phyloP scores from a whole-genome alignment of 2,113 vertebrate genomes.

The Numida meleagris region DNA sequence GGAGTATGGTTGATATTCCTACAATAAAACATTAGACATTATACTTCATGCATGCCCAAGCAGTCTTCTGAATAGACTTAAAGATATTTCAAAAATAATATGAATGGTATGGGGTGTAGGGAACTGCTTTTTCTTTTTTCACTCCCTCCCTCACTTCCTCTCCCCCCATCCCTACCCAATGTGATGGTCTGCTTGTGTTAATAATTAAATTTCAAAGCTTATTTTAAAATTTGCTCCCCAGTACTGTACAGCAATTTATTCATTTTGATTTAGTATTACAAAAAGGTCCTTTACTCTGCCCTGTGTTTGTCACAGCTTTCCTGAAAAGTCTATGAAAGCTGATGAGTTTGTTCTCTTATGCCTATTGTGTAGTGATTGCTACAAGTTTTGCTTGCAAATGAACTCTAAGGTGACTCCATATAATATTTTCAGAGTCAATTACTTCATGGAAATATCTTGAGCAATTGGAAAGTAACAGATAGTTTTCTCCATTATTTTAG shows the following conservation, averaged over 20 bases:
- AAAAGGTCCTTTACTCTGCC: slow-evolving; percentile 59
- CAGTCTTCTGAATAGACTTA: slow-evolving; percentile 66
- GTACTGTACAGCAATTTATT: slow-evolving; percentile 58
- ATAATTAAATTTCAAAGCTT: slow-evolving; percentile 74
- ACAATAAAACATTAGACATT: slow-evolving; percentile 63
- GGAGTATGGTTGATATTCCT: slow-evolving; percentile 60
- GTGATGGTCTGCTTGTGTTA: slow-evolving; percentile 46
- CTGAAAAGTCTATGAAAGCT: slow-evolving; percentile 71
- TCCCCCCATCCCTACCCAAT: neutral
- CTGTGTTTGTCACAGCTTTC: slow-evolving; percentile 66
- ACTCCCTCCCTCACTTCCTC: neutral
- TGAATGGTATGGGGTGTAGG: slow-evolving; percentile 13
- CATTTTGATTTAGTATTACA: slow-evolving; percentile 70
- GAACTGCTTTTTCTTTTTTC: neutral
- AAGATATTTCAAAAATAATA: slow-evolving; percentile 69
- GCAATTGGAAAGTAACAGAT: slow-evolving; percentile 74
- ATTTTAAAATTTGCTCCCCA: slow-evolving; percentile 63
- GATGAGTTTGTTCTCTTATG: slow-evolving; percentile 76
- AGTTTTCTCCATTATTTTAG: slow-evolving; percentile 80
- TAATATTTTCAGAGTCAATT: slow-evolving; percentile 78
- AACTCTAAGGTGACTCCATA: slow-evolving; percentile 58
- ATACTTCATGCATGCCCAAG: slow-evolving; percentile 25
- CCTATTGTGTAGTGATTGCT: slow-evolving; percentile 69
- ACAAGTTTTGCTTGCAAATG: slow-evolving; percentile 68
- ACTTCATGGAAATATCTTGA: slow-evolving; percentile 79